Conservation (phyloP, 1,140 invertebrate species). For the Tribolium madens region DNA sequence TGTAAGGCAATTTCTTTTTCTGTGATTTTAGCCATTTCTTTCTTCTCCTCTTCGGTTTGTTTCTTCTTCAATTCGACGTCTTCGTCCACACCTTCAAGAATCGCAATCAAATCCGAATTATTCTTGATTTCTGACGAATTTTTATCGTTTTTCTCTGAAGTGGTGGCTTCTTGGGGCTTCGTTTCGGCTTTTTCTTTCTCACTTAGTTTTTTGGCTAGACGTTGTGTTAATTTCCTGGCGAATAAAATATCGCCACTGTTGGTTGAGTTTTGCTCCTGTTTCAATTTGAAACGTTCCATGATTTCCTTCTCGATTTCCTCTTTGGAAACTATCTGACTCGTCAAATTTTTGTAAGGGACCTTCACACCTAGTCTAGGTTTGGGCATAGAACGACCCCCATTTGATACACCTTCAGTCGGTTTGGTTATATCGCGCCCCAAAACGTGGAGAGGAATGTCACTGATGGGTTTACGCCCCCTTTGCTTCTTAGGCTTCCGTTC, state of each 20-base stretch:
- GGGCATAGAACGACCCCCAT: constrained; percentile 51
- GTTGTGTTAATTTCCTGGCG: constrained; percentile 62
- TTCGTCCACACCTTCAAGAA: constrained; percentile 62
- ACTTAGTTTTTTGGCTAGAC: constrained; percentile 61
- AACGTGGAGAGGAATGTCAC: constrained; percentile 56
- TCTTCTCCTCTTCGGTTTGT: constrained; percentile 7
- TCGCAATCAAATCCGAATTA: constrained; percentile 64
- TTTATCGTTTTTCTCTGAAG: constrained; percentile 33
- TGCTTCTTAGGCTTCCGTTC: constrained; percentile 34
- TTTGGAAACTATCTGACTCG: constrained; percentile 67
- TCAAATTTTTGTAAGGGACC: constrained; percentile 66
- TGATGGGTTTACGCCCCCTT: constrained; percentile 49
- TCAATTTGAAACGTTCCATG: constrained; percentile 62
- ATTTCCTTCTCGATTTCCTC: constrained; percentile 68
- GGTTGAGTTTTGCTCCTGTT: constrained; percentile 48
- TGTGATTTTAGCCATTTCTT: constrained; percentile 42
- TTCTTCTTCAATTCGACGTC: neutral
- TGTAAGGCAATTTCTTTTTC: constrained; percentile 61
- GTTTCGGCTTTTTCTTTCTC: constrained; percentile 28
- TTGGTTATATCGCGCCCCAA: constrained; percentile 55
- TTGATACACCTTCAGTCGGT: constrained; percentile 52
- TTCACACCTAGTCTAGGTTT: constrained; percentile 66
- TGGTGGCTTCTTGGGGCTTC: neutral
- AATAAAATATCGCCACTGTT: constrained; percentile 59
- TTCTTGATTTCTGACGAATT: constrained; percentile 50